These are phyloP conservation scores for Ceriagrion tenellum DNA, from an alignment of 2,888 invertebrate species.

Conservation along the genomic window DNA sequence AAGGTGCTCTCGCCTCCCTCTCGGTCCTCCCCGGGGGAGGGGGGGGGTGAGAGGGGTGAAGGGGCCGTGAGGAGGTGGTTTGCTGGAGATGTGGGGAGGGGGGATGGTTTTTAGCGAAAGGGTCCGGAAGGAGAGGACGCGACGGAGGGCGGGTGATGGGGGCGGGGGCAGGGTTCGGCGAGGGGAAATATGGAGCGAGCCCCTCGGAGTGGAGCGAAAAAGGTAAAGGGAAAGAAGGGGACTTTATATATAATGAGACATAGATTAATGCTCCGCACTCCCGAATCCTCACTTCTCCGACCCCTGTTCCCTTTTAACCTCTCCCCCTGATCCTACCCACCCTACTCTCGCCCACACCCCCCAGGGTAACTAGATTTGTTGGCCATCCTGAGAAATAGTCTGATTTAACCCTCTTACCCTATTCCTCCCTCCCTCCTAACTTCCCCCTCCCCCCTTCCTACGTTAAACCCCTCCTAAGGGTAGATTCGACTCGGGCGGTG, in stretches of 20 bases:
- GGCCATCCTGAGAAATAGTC: slow-evolving; percentile 32
- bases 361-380: slow-evolving; percentile 24
- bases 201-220: not conserved
- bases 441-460: too few relatives aligned
- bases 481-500: not conserved
- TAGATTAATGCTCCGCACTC: slow-evolving; percentile 52
- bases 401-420: not conserved
- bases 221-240: slow-evolving; percentile 19
- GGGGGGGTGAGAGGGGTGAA: too few relatives aligned
- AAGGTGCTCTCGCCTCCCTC: not conserved
- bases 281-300: not conserved
- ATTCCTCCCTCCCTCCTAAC: not conserved
- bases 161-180: not conserved
- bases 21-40: not conserved
- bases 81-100: too few relatives aligned
- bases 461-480: not conserved
- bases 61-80: too few relatives aligned
- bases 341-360: not conserved
- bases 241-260: slow-evolving; percentile 54
- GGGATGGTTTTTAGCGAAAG: too few relatives aligned
- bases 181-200: not conserved
- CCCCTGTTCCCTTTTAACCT: not conserved
- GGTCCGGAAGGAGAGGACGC: too few relatives aligned
- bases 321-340: not conserved
- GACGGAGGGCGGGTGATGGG: not conserved